Evolutionary conservation across 2,113 vertebrate species (phyloP).

Genomic region (Peucedramus taeniatus): DNA sequence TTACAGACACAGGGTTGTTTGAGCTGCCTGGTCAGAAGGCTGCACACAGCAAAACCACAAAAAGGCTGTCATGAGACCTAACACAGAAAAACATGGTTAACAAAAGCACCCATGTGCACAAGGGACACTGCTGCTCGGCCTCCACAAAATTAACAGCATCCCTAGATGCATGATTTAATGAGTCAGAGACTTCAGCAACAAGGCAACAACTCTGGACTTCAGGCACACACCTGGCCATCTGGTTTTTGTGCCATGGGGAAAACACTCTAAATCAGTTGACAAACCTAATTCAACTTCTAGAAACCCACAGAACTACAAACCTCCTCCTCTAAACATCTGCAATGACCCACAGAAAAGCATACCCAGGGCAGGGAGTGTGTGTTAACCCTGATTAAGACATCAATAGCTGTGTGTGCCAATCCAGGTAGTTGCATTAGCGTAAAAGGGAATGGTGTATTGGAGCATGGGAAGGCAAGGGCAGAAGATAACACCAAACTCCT

Average conservation of each 20-base stretch:
- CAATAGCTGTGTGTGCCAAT: fast-evolving
- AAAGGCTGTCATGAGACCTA: background rate
- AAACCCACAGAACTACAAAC: background rate
- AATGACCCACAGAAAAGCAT: background rate
- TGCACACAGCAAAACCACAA: background rate
- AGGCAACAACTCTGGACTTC: background rate
- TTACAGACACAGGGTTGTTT: background rate
- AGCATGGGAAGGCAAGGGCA: background rate
- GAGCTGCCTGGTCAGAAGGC: background rate
- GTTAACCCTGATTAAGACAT: background rate
- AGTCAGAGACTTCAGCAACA: background rate
- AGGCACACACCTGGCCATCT: too few species aligned
- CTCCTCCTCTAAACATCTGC: background rate
- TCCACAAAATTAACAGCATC: background rate
- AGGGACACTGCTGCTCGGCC: background rate
- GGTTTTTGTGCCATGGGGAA: background rate
- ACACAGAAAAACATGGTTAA: background rate
- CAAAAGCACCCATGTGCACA: background rate
- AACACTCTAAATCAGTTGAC: background rate
- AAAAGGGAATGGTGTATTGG: fast-evolving
- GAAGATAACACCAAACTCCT: background rate
- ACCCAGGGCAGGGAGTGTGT: fast-evolving
- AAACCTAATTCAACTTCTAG: background rate
- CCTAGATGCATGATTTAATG: fast-evolving
- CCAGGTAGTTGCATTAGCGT: fast-evolving